phyloP scores from a whole-genome alignment of 2,797 vertebrate species.

The Eidolon dupreanum region DNA sequence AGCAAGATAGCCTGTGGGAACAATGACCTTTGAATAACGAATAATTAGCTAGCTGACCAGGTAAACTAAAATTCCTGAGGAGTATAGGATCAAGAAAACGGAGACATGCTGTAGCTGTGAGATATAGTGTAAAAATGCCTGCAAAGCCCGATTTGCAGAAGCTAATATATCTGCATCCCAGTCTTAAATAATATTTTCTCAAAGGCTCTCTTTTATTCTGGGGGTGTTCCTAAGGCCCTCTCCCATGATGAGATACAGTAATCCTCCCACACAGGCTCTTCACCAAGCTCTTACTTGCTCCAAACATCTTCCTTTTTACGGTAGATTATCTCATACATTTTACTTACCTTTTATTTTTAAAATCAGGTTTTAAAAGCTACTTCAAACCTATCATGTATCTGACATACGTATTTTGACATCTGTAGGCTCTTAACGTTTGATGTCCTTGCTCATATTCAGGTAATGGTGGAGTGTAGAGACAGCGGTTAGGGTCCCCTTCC shows the following conservation, averaged over 20 bases:
- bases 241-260: not conserved
- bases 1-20: not conserved
- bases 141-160: not conserved
- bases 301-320: not conserved
- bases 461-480: not conserved
- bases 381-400: not conserved
- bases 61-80: not conserved
- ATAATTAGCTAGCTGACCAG: not conserved
- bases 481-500: not conserved
- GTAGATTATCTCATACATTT: not conserved
- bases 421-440: not conserved
- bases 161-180: not conserved
- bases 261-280: not conserved
- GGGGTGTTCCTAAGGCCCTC: not conserved
- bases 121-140: not conserved
- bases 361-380: not conserved
- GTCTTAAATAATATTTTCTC: not conserved
- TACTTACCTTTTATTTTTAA: not conserved
- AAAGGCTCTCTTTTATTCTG: not conserved
- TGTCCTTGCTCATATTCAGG: not conserved
- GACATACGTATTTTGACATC: not conserved
- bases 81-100: not conserved
- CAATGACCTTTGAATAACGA: not conserved
- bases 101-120: not conserved
- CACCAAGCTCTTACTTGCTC: not conserved